Percentiles rank a stretch among this genome's conserved stretches.
These are phyloP conservation scores for Clarias fuscus DNA, from an alignment of 2,797 vertebrate genomes.

Conservation along the genomic window DNA sequence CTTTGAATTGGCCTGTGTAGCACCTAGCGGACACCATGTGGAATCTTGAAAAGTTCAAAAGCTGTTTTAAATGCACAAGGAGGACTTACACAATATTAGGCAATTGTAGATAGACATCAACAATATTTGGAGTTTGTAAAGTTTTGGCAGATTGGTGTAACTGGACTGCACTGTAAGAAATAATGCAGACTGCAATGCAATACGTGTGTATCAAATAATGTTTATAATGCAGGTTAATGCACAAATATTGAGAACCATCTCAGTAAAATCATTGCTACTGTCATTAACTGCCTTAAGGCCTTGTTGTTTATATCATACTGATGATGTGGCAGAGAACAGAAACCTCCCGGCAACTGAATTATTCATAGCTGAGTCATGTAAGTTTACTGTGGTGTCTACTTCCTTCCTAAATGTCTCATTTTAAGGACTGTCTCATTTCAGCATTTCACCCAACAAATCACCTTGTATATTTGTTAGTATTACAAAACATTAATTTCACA, in stretches of 20 bases:
- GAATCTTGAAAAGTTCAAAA: no score
- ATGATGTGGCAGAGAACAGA: conserved; percentile 8
- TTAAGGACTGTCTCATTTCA: neutral
- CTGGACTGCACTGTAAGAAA: neutral
- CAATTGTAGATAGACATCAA: no score
- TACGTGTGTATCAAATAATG: neutral
- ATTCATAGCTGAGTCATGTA: conserved; percentile 38
- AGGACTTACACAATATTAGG: no score
- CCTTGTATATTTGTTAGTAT: neutral
- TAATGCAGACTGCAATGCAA: neutral
- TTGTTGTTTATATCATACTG: neutral
- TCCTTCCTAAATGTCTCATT: neutral
- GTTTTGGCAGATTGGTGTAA: neutral
- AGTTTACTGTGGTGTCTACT: conserved; percentile 14
- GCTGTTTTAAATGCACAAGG: no score
- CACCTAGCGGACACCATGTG: no score
- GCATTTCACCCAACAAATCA: neutral
- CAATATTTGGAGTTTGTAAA: no score
- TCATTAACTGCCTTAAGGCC: neutral
- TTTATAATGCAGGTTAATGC: neutral
- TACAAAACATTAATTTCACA: neutral
- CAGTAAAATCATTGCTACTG: neutral
- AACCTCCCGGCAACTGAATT: conserved; percentile 28
- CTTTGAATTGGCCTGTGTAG: no score
- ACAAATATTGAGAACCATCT: neutral